Evolutionary conservation across 1,140 invertebrate genomes (phyloP).

Genomic region (Formica exsecta): DNA sequence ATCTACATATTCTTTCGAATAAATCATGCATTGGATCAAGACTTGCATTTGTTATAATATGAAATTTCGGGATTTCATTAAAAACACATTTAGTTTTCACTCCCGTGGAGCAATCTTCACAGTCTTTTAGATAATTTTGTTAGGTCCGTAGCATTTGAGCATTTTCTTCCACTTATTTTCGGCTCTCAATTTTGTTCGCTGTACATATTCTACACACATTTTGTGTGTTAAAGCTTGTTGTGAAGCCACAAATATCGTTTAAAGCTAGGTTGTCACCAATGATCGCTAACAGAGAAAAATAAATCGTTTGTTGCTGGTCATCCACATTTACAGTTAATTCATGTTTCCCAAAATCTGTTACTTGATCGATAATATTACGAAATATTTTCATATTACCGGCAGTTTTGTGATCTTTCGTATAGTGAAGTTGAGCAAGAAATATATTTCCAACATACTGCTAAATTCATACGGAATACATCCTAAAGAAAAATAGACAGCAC

Average conservation of each 20-base stretch:
- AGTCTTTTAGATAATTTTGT: conserved; percentile 14
- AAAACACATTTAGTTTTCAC: conserved; percentile 6
- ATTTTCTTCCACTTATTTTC: conserved; percentile 17
- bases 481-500: conserved; percentile 9
- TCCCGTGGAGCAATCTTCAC: not conserved
- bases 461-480: not conserved
- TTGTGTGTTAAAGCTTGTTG: not conserved
- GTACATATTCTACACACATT: conserved; percentile 10
- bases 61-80: conserved; percentile 27
- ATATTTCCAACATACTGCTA: not conserved
- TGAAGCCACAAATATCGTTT: not conserved
- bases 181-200: not conserved
- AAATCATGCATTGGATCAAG: conserved; percentile 30
- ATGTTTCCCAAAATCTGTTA: not conserved
- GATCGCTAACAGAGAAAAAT: not conserved
- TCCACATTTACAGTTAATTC: not conserved
- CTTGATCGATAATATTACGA: not conserved
- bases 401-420: not conserved
- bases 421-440: not conserved
- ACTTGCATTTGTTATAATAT: not conserved
- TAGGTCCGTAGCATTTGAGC: not conserved
- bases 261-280: not conserved
- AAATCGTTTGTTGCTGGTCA: not conserved
- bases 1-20: not conserved
- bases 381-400: conserved; percentile 5